phyloP scores from a whole-genome alignment of 2,113 vertebrate genomes.

The Cinclus cinclus region DNA sequence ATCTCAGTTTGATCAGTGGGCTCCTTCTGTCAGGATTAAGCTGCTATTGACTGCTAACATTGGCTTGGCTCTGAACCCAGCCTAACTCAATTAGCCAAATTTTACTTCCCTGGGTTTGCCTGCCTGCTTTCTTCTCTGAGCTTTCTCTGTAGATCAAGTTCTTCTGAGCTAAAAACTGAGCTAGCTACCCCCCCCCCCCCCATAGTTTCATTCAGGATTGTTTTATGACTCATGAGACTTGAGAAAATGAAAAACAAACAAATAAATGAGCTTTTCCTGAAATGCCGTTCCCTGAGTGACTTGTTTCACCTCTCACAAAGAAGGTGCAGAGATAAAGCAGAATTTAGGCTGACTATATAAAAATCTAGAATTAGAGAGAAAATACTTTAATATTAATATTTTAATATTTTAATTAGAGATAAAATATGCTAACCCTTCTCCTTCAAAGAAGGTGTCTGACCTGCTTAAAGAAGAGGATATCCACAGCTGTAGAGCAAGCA shows the following conservation, averaged over 20 bases:
- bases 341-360: background rate
- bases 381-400: background rate
- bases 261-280: background rate
- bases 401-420: background rate
- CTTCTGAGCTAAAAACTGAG: background rate
- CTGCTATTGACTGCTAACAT: background rate
- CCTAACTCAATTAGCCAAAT: background rate
- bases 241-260: background rate
- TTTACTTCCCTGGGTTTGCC: background rate
- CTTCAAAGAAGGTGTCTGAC: background rate
- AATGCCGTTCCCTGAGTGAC: background rate
- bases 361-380: background rate
- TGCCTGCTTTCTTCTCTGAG: background rate
- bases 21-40: background rate
- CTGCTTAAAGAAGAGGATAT: background rate
- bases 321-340: background rate
- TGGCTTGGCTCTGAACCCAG: background rate
- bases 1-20: background rate
- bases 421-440: background rate
- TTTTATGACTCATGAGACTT: background rate
- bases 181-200: background rate
- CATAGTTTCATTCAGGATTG: background rate
- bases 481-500: background rate
- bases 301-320: background rate
- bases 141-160: background rate